Evolutionary conservation across 2,888 invertebrate species (phyloP).

Genomic region (Sphaerophoria taeniata): DNA sequence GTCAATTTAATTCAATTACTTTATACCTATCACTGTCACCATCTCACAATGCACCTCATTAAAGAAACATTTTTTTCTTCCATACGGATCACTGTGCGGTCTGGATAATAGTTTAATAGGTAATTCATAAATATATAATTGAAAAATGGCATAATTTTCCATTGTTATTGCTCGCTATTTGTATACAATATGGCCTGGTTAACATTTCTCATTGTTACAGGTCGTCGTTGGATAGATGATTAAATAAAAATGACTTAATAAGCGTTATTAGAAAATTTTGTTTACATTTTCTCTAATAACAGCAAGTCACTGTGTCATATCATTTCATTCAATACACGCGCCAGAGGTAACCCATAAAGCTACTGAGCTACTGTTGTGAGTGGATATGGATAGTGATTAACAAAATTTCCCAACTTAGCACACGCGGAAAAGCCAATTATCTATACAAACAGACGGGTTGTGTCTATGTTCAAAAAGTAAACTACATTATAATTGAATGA

Average conservation of each 20-base stretch:
- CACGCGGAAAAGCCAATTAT: constrained; percentile 67
- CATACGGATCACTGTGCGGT: constrained; percentile 8
- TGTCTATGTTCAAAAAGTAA: constrained; percentile 38
- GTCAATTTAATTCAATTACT: not conserved
- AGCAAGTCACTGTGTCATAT: constrained; percentile 22
- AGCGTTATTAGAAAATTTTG: constrained; percentile 56
- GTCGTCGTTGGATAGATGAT: not conserved
- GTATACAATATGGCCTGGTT: constrained; percentile 23
- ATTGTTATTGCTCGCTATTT: constrained; percentile 1
- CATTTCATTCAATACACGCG: not conserved
- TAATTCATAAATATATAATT: constrained; percentile 24
- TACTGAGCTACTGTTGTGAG: not conserved
- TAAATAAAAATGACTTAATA: constrained; percentile 69
- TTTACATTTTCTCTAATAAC: constrained; percentile 17
- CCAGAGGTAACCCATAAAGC: not conserved
- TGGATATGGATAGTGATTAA: constrained; percentile 44
- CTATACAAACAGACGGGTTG: constrained; percentile 47
- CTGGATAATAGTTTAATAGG: constrained; percentile 46
- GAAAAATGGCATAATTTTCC: constrained; percentile 34
- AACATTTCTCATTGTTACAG: constrained; percentile 12
- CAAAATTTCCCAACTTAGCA: constrained; percentile 53
- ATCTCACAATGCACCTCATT: not conserved
- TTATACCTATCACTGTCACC: constrained; percentile 4
- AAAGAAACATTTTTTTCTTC: not conserved
- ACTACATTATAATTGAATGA: constrained; percentile 72